Base-by-base conservation (phyloP, 1,140 invertebrate species). In the Drosophila kikkawai region DNA sequence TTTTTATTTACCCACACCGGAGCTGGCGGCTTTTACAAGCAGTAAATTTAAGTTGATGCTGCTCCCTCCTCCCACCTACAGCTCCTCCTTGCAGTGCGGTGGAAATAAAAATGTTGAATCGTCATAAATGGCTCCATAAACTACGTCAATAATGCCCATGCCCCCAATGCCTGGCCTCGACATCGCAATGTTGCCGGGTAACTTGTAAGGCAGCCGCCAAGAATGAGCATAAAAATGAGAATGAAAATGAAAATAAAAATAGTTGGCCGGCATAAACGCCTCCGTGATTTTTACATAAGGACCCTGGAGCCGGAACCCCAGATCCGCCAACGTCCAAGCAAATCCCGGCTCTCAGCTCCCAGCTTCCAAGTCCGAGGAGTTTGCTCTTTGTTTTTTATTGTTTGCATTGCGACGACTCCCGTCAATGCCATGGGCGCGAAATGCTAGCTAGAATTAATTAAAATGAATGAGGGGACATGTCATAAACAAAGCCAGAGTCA, bases 51-150 rank as follows among this genome's bases (percentile, higher is more conserved):
- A 90, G 85, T 82, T 82, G 75, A 60, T 59, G 66, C 71, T 64
- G 50, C 61, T 58, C 47, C 63, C 26, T 19, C 39, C n/a, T 34
- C 13, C 26, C 26, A 29, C 26, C 26, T 29, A 29, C 26, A 29
- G 26, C 26, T 29, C 26, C 42, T 9, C 26, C 57, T 48, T 86
- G 82, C 81, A 67, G 60, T 82, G 85, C 67, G 85, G 85, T 85
- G 80, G 79, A 90, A 90, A 90, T 85, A 90, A 90, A 90, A 90
- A 85, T 90, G 85, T 90, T 90, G 85, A 90, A 90, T 90, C 85
- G 85, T 90, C 85, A 90, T 90, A 90, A 90, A 90, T 90, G 85
- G 85, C 86, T 90, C 81, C 85, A 90, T 90, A 90, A 90, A 90
- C 86, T 85, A 79, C 86, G 86, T 90, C 85, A 90, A 90, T 90